These are phyloP conservation scores for Turdus rufiventris DNA, from an alignment of 2,113 vertebrate species.

Conservation along the genomic window DNA sequence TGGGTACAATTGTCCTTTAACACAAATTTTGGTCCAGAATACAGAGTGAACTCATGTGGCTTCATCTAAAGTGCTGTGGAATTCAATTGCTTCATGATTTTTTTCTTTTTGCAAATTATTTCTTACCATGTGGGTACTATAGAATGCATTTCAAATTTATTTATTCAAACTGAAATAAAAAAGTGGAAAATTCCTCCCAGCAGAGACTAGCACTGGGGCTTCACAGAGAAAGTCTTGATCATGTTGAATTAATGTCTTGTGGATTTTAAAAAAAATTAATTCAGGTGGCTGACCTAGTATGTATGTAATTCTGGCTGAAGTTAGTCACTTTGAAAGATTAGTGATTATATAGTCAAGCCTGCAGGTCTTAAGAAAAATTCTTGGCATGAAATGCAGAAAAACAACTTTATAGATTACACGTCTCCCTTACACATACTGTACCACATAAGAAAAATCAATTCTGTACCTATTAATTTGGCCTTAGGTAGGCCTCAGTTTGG, in stretches of 20 bases:
- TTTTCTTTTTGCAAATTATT: background rate
- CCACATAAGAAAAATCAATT: background rate
- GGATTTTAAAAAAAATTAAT: background rate
- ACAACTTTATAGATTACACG: background rate
- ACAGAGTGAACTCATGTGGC: background rate
- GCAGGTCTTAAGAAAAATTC: background rate
- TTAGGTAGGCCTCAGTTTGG: background rate
- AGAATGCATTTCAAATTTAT: background rate
- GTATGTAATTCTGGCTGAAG: background rate
- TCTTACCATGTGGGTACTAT: background rate
- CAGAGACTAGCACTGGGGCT: background rate
- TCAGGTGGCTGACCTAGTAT: background rate
- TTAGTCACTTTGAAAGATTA: background rate
- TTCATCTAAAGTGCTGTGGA: conserved; percentile 34
- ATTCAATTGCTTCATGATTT: background rate
- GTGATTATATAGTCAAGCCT: background rate
- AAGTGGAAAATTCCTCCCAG: background rate
- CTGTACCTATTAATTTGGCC: background rate
- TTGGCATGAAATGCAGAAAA: conserved; percentile 1
- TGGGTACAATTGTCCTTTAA: conserved; percentile 23
- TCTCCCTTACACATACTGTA: background rate
- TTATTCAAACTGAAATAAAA: background rate
- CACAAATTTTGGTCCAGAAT: background rate
- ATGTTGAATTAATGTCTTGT: background rate
- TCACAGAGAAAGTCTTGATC: background rate